Base-by-base conservation (phyloP, 1,140 invertebrate species). In the Sycobia sp. region DNA sequence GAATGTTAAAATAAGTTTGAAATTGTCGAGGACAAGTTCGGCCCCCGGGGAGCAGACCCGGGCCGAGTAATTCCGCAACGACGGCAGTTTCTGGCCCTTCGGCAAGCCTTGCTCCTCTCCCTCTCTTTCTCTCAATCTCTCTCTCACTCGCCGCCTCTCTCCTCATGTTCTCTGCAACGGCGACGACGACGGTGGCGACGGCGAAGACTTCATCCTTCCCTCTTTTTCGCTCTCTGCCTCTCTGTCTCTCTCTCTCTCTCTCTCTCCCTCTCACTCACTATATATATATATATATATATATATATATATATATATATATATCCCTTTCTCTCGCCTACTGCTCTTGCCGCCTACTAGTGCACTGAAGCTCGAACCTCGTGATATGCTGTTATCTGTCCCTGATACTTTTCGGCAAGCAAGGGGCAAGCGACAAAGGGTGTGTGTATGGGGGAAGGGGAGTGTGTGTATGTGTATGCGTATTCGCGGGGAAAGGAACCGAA, bases 1-100 rank as follows among this genome's bases (percentile, higher is more conserved):
- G 79, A 81, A 81, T 81, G 79, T 81, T 81, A 79, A 81, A 81
- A 81, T 81, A 81, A 81, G 78, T 81, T 81, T 79, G 79, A 81
- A 81, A 80, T 80, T 81, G 79, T 81, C 78, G 79, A 78, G 78
- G 77, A 81, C 78, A 81, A 81, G 77, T 81, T 81, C 72, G 65
- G 72, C 71, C 79, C 74, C 76, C 50, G 60, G 78, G 76, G 79
- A 79, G 66, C 54, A 54, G 68, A 56, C 67, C 75, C 72, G 75
- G 72, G 74, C 73, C 75, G 76, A 78, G 77, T 81, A 81, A 81
- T 81, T 80, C 76, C 73, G 74, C 75, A 72, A 73, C 77, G 72
- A 71, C 71, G 71, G 70, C 73, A 75, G 76, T 76, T 76, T 76
- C 74, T 69, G 74, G 75, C 79, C 77, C 75, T 80, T 78, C 72